Evolutionary conservation across 1,140 invertebrate genomes (phyloP).

Genomic region (Whitmania pigra): DNA sequence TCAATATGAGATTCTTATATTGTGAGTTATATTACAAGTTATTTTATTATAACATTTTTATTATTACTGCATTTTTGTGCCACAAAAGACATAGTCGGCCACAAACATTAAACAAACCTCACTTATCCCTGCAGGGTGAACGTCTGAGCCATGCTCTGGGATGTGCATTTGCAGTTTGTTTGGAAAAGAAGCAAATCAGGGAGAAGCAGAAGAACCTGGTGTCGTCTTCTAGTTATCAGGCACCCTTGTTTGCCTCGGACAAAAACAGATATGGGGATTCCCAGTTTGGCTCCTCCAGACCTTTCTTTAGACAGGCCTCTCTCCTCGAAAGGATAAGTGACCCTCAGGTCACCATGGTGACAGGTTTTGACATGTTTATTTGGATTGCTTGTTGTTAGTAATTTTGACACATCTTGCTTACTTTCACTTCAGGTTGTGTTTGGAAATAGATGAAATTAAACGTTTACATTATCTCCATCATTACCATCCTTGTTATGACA

Average conservation of each 20-base stretch:
- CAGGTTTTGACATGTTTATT: constrained; percentile 28
- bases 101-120: background rate
- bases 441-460: too few species aligned
- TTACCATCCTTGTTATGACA: too few species aligned
- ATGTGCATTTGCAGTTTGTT: constrained; percentile 93
- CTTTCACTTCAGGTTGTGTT: too few species aligned
- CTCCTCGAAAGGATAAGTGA: constrained; percentile 63
- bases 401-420: too few species aligned
- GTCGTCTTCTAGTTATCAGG: constrained; percentile 70
- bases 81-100: background rate
- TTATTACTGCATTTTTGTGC: background rate
- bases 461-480: too few species aligned
- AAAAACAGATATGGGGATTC: background rate
- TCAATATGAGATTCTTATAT: background rate
- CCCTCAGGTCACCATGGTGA: constrained; percentile 46
- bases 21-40: too few species aligned
- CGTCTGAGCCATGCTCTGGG: constrained; percentile 94
- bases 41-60: background rate
- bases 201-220: constrained; percentile 75
- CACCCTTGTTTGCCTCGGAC: constrained; percentile 68
- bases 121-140: constrained; percentile 58
- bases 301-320: constrained; percentile 66
- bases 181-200: constrained; percentile 90
- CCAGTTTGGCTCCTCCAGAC: constrained; percentile 40
- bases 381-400: too few species aligned